These are phyloP conservation scores for Mionectes olivaceus DNA, from an alignment of 2,797 vertebrate genomes.

Conservation along the genomic window DNA sequence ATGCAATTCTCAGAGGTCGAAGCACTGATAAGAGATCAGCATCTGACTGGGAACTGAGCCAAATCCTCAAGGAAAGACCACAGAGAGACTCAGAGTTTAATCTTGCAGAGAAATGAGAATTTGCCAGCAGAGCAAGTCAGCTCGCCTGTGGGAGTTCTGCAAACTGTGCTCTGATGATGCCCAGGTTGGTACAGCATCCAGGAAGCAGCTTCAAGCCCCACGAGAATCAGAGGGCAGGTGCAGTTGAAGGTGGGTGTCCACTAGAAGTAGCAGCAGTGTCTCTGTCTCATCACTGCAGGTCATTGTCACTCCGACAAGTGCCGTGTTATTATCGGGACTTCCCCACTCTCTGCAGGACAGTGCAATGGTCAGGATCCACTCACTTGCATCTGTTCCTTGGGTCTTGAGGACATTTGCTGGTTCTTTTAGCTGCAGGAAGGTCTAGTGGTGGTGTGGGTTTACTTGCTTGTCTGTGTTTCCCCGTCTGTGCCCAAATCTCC, in stretches of 20 bases:
- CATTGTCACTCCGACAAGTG: not conserved
- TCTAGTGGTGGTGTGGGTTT: not conserved
- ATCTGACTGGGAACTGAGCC: not conserved
- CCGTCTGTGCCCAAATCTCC: not conserved
- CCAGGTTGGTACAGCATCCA: not conserved
- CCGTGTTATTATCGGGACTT: fast-evolving
- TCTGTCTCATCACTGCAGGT: fast-evolving
- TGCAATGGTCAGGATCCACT: not conserved
- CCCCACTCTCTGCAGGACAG: not conserved
- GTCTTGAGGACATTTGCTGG: not conserved
- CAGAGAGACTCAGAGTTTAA: not conserved
- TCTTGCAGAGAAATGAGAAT: not conserved
- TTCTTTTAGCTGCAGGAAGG: not conserved
- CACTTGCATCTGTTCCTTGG: fast-evolving
- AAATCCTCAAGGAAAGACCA: not conserved
- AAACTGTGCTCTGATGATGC: not conserved
- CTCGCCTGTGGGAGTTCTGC: not conserved
- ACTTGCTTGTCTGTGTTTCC: not conserved
- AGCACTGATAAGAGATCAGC: not conserved
- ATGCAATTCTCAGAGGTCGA: not conserved
- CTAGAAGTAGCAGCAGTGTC: fast-evolving
- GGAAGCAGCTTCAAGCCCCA: not conserved
- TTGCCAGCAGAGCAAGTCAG: not conserved
- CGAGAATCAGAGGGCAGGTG: not conserved
- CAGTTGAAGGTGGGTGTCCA: not conserved